Percentiles rank a stretch among this genome's conserved stretches.
Evolutionary conservation across 2,113 vertebrate genomes (phyloP).

Genomic region (Perca fluviatilis): DNA sequence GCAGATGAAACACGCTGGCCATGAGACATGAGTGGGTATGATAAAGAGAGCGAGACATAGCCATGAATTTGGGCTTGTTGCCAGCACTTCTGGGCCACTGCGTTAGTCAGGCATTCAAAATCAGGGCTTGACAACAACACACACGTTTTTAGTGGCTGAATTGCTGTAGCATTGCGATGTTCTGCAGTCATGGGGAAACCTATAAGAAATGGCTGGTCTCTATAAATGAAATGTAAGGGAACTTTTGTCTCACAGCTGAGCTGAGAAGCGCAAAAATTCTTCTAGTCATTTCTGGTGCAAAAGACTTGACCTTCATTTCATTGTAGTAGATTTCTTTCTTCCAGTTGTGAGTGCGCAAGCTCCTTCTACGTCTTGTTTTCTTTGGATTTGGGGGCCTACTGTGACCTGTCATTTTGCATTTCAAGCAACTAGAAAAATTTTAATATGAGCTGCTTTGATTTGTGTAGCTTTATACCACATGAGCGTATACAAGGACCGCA

Average conservation of each 20-base stretch:
- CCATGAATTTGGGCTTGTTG: constrained; percentile 52
- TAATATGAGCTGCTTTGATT: neutral
- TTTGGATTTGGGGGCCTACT: neutral
- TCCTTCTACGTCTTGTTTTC: neutral
- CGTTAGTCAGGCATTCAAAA: constrained; percentile 28
- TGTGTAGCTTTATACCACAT: neutral
- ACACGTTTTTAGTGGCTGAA: constrained; percentile 10
- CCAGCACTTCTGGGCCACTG: constrained; percentile 48
- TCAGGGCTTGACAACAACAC: constrained; percentile 28
- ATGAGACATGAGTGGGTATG: constrained; percentile 59
- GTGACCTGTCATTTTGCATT: neutral
- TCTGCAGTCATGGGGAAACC: constrained; percentile 20
- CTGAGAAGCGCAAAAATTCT: neutral
- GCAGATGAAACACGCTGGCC: constrained; percentile 59
- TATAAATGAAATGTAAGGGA: constrained; percentile 23
- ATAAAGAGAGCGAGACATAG: constrained; percentile 36
- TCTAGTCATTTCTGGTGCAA: neutral
- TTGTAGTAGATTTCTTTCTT: neutral
- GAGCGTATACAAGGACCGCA: neutral
- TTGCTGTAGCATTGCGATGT: constrained; percentile 37
- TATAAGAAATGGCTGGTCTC: constrained; percentile 33
- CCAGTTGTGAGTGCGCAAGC: neutral
- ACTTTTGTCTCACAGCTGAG: constrained; percentile 3
- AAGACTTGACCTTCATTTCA: constrained; percentile 21
- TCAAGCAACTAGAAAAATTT: neutral